Base-by-base conservation (phyloP, 2,797 vertebrate species). In the Sylvia borin region DNA sequence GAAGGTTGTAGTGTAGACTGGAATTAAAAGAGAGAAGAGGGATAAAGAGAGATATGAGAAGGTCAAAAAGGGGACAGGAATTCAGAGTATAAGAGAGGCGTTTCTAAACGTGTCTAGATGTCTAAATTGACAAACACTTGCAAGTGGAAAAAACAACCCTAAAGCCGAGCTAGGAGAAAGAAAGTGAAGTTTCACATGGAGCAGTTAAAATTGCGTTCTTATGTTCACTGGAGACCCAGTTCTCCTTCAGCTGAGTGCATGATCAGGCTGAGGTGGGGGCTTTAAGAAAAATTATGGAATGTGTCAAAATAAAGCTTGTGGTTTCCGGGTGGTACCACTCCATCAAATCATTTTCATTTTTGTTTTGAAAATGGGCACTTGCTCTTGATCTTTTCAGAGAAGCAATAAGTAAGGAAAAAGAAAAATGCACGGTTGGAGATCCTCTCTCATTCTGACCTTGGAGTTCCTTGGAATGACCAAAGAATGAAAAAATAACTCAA, bases 71-170 rank as follows among this genome's bases (percentile, higher is more conserved):
- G 8, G 7, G 34, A 78, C 54, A 24, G 16, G 32, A 18, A 75
- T 18, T 67, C 40, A 60, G 8, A 17, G 8, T 7, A 7, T 38
- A 27, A 58, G 25, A 51, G 3, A 3, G 50, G 9, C 0, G 0
- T 67, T 87, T 53, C 38, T 60, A n/a, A 53, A 67, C 15, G 6
- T 8, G 24, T 4, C n/a, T 53, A 25, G 42, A 13, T 29, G 9
- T 29, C 19, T 19, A n/a, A 61, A 53, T 4, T 25, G 19, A 43
- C 7, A 57, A 16, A 20, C 1, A 16, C 48, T 74, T 84, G 7
- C 16, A 74, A 71, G 34, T 19, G 7, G 17, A 66, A 86, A 73
- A 91, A 74, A 31, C 61, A 20, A 21, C 20, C 3, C 6, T 32
- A 13, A 75, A 50, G 22, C 36, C 15, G 38, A 62, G 0, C 18